Conservation (phyloP, 2,888 invertebrate genomes). For the Bruchidius siliquastri region DNA sequence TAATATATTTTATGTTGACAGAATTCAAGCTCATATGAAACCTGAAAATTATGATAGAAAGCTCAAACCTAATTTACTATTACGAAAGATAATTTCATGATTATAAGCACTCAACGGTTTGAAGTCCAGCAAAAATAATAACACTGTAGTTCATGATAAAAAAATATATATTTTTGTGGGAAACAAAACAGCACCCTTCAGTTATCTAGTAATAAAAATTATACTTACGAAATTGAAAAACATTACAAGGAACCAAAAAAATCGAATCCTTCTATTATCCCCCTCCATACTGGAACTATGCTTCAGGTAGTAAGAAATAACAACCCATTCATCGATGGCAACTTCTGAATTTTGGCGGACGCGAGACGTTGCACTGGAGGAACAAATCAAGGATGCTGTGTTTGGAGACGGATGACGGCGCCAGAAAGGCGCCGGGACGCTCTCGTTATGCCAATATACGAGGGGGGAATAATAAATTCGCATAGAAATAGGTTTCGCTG, state of each 20-base stretch:
- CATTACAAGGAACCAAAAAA: slow-evolving; percentile 35
- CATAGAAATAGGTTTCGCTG: no score
- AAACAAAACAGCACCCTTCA: background rate
- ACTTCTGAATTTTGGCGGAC: background rate
- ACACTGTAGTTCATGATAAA: no score
- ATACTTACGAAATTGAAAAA: slow-evolving; percentile 36
- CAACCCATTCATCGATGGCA: background rate
- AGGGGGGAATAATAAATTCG: background rate
- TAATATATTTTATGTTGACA: no score
- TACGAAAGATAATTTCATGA: no score
- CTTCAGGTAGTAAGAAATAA: background rate
- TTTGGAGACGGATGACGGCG: background rate
- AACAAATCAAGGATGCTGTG: background rate
- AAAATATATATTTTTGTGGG: no score
- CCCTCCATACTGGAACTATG: background rate
- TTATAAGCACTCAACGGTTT: no score
- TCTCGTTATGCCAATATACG: background rate
- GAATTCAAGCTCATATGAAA: no score
- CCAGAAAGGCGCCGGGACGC: slow-evolving; percentile 4
- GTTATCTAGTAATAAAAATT: background rate
- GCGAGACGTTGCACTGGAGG: background rate
- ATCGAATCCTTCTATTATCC: slow-evolving; percentile 20
- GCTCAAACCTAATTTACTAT: no score
- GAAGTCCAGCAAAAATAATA: no score
- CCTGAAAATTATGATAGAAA: no score